Base-by-base conservation (phyloP, 1,140 invertebrate genomes). In the Brachionus rotundiformis region DNA sequence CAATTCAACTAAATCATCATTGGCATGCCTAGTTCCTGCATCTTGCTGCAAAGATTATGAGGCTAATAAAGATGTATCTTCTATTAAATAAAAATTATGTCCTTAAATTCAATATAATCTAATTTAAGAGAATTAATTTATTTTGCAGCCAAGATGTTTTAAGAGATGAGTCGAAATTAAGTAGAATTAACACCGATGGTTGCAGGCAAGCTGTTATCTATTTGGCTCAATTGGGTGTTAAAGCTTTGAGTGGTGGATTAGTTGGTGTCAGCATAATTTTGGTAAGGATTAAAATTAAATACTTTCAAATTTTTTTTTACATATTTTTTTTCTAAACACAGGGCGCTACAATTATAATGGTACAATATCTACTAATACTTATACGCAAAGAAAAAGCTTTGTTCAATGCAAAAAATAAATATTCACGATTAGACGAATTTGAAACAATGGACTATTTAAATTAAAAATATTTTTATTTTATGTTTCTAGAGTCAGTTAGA, bases 311-410 rank as follows among this genome's bases (percentile, higher is more conserved):
- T 13, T 8, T 23, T 5, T 75, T 49, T 75, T 0, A 39, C 11
- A 44, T 13, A 1, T 36, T 41, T 44, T 31, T 41, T 41, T 0
- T 33, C 5, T 16, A n/a, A n/a, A n/a, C n/a, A n/a, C 13, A 75
- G 71, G 71, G 19, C 11, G 8, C 29, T 11, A 79, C 47, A 13
- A 49, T 79, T 11, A 36, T 79, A 25, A 16, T 79, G 29, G n/a
- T 61, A 25, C 47, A 79, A 59, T 79, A 79, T 79, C n/a, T 79
- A 13, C 23, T 79, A 5, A 79, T 79, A 31, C 47, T 79, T 25
- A 79, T 79, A 33, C 44, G 59, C 19, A 79, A 79, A 63, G 76
- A 79, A 63, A 47, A 63, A 54, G 76, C 76, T 63, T 41, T 79
- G 19, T 79, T 59, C 19, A 63, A 79, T 41, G 76, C 59, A 23